A percentile compares a stretch with the other conserved stretches of the same genome.
These are phyloP conservation scores for Brachyrhaphis roseni DNA, from an alignment of 2,797 vertebrate genomes.

Conservation along the genomic window DNA sequence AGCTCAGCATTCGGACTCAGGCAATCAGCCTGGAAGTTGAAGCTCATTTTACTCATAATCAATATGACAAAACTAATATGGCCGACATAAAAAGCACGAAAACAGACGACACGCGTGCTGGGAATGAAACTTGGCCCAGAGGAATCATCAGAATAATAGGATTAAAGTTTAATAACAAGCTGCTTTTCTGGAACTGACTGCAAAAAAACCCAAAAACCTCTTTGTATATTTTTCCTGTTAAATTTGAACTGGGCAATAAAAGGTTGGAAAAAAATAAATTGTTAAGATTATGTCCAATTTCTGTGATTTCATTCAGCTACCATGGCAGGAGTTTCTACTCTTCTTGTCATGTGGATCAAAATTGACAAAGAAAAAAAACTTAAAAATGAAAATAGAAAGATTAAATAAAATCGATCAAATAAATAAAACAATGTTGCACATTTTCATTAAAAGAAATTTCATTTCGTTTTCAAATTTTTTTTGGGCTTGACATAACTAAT, in stretches of 20 bases:
- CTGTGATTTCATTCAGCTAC: background rate
- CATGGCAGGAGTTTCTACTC: background rate
- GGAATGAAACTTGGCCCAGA: constrained; percentile 4
- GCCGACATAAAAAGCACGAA: background rate
- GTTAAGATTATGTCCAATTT: background rate
- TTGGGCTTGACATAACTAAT: too few relatives aligned
- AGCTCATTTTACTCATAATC: constrained; percentile 25
- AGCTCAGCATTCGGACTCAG: constrained; percentile 21
- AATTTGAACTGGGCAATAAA: background rate
- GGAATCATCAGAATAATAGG: background rate
- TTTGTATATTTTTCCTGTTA: background rate
- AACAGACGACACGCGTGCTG: constrained; percentile 3
- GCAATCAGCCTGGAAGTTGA: constrained; percentile 19
- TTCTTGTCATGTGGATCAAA: too few relatives aligned
- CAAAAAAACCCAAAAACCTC: background rate
- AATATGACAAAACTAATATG: constrained; percentile 3
- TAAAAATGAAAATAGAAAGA: too few relatives aligned
- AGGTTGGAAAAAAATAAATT: background rate
- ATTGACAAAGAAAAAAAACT: too few relatives aligned
- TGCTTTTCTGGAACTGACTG: background rate
- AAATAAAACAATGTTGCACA: too few relatives aligned
- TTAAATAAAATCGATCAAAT: too few relatives aligned
- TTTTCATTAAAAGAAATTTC: too few relatives aligned
- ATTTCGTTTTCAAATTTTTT: too few relatives aligned
- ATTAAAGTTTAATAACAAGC: background rate